Percentiles rank a stretch among this genome's conserved stretches.
Conservation (phyloP, 2,797 vertebrate species). For the Anniella stebbinsi region DNA sequence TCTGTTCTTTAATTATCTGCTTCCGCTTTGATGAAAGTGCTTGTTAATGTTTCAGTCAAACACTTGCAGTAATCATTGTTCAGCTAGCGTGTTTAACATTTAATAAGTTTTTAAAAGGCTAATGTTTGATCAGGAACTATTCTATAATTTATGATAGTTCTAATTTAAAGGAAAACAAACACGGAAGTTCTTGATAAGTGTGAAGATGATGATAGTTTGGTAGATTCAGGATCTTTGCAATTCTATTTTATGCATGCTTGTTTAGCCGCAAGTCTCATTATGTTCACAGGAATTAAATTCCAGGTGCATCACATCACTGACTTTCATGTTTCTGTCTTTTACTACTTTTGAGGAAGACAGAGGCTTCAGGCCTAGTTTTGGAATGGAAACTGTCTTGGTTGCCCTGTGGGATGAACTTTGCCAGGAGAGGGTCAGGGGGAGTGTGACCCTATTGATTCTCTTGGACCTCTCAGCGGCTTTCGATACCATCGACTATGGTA, state of each 20-base stretch:
- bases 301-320: neutral
- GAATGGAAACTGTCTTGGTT: too few species aligned
- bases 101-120: conserved; percentile 2
- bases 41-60: conserved; percentile 33
- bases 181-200: neutral
- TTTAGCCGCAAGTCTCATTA: neutral
- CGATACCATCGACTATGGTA: too few species aligned
- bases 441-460: too few species aligned
- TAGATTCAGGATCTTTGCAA: neutral
- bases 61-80: neutral
- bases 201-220: neutral
- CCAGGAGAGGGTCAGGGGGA: too few species aligned
- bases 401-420: too few species aligned
- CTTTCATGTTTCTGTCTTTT: too few species aligned
- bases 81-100: conserved; percentile 21
- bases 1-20: conserved; percentile 25
- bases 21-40: conserved; percentile 16
- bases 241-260: neutral
- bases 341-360: too few species aligned
- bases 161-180: conserved; percentile 22
- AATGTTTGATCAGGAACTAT: conserved; percentile 13
- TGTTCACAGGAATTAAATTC: neutral
- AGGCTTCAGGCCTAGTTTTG: too few species aligned
- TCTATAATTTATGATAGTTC: conserved; percentile 22
- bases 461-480: too few species aligned